Evolutionary conservation across 2,888 invertebrate genomes (phyloP).

Genomic region (Aspidiotus destructor): DNA sequence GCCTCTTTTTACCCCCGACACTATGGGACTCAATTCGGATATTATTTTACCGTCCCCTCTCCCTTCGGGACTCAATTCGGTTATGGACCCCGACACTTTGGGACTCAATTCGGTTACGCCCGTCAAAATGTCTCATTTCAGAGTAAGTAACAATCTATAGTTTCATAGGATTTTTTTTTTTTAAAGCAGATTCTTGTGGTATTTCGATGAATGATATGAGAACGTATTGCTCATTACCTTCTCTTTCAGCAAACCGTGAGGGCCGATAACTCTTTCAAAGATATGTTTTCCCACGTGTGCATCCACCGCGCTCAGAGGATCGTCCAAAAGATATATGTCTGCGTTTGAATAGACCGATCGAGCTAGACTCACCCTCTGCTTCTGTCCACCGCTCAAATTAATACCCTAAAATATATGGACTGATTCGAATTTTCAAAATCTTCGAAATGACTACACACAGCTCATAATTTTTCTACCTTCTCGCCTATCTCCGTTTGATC

Average conservation of each 20-base stretch:
- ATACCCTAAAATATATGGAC: slow-evolving; percentile 41
- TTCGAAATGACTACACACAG: no score
- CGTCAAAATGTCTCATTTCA: no score
- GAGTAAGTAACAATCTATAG: no score
- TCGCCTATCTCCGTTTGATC: slow-evolving; percentile 98
- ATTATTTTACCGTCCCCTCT: no score
- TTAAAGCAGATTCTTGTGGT: no score
- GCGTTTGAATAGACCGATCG: slow-evolving; percentile 45
- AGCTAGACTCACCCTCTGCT: slow-evolving; percentile 46
- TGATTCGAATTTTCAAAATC: slow-evolving; percentile 10
- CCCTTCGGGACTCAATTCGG: no score
- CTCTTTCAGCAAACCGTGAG: slow-evolving; percentile 37
- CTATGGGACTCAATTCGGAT: no score
- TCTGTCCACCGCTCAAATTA: slow-evolving; percentile 47
- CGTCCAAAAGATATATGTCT: slow-evolving; percentile 51
- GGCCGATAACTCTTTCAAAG: slow-evolving; percentile 52
- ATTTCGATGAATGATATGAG: no score
- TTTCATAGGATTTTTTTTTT: no score
- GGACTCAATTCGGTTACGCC: no score
- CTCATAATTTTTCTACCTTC: slow-evolving; percentile 46
- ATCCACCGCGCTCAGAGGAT: slow-evolving; percentile 54
- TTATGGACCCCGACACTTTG: no score
- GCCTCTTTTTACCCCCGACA: no score
- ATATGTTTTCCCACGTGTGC: slow-evolving; percentile 55
- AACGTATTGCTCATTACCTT: slow-evolving; percentile 39